These are phyloP conservation scores for Gymnobelideus leadbeateri DNA, from an alignment of 2,113 vertebrate genomes.

Conservation along the genomic window DNA sequence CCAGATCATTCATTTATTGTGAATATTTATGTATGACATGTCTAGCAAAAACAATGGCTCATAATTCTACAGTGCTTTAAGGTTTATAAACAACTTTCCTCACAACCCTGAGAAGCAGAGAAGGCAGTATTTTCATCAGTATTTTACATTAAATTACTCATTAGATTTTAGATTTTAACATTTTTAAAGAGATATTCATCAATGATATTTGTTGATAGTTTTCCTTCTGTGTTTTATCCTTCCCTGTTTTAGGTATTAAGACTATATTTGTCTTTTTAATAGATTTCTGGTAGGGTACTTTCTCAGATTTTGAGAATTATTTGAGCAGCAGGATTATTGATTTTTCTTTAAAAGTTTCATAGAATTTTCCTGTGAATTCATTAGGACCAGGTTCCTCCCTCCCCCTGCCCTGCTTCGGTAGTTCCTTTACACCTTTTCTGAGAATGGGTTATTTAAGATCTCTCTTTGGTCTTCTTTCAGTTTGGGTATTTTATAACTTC, in stretches of 20 bases:
- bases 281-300: not conserved
- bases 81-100: not conserved
- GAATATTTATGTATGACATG: not conserved
- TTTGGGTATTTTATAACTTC: not conserved
- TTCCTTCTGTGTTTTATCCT: not conserved
- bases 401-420: not conserved
- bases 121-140: not conserved
- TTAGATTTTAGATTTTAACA: not conserved
- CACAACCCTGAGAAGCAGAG: not conserved
- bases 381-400: not conserved
- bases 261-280: not conserved
- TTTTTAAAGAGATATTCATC: not conserved
- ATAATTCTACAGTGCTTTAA: not conserved
- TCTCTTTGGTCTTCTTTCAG: not conserved
- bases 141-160: not conserved
- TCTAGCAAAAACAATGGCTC: too few relatives aligned
- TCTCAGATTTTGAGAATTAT: not conserved
- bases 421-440: not conserved
- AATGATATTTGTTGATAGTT: not conserved
- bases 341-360: conserved; percentile 1
- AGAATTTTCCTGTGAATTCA: not conserved
- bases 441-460: not conserved
- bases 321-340: not conserved
- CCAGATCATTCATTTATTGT: not conserved
- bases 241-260: not conserved